Percentiles rank a stretch among this genome's conserved stretches.
Evolutionary conservation across 2,797 vertebrate species (phyloP).

Genomic region (Lutjanus campechanus): DNA sequence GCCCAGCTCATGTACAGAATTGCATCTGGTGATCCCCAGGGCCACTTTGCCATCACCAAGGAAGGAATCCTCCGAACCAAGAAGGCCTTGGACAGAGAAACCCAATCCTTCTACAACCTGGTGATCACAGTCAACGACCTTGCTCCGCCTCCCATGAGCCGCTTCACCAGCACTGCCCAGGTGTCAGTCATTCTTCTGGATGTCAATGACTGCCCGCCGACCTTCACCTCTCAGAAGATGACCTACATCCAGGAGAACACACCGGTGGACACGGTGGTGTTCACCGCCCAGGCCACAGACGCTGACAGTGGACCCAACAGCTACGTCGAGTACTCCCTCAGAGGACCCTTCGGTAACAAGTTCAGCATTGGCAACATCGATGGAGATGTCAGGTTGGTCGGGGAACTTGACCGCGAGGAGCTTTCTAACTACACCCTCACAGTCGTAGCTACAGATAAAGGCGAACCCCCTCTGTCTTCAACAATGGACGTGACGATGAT

Average conservation of each 20-base stretch:
- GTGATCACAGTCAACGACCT: slow-evolving; percentile 92
- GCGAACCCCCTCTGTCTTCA: slow-evolving; percentile 91
- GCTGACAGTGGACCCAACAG: slow-evolving; percentile 97
- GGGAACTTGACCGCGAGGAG: slow-evolving; percentile 94
- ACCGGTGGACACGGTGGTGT: slow-evolving; percentile 92
- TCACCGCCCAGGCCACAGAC: slow-evolving; percentile 90
- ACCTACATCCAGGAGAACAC: slow-evolving; percentile 96
- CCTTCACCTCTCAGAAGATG: slow-evolving; percentile 91
- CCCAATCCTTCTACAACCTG: slow-evolving; percentile 96
- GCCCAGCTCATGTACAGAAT: slow-evolving; percentile 92
- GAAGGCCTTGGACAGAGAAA: slow-evolving; percentile 91
- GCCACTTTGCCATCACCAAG: slow-evolving; percentile 88
- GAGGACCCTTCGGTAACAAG: slow-evolving; percentile 86
- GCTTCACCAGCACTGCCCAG: slow-evolving; percentile 94
- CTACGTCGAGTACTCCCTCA: slow-evolving; percentile 95
- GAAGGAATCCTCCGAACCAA: slow-evolving; percentile 87
- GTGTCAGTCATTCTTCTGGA: slow-evolving; percentile 96
- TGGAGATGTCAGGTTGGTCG: slow-evolving; percentile 90
- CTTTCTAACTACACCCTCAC: slow-evolving; percentile 93
- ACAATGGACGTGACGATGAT: slow-evolving; percentile 90
- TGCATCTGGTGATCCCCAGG: slow-evolving; percentile 90
- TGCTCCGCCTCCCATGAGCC: slow-evolving; percentile 81
- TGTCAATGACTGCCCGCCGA: slow-evolving; percentile 93
- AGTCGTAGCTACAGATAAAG: slow-evolving; percentile 95
- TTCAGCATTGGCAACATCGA: slow-evolving; percentile 93